phyloP scores from a whole-genome alignment of 2,797 vertebrate species.

The Limosa lapponica region DNA sequence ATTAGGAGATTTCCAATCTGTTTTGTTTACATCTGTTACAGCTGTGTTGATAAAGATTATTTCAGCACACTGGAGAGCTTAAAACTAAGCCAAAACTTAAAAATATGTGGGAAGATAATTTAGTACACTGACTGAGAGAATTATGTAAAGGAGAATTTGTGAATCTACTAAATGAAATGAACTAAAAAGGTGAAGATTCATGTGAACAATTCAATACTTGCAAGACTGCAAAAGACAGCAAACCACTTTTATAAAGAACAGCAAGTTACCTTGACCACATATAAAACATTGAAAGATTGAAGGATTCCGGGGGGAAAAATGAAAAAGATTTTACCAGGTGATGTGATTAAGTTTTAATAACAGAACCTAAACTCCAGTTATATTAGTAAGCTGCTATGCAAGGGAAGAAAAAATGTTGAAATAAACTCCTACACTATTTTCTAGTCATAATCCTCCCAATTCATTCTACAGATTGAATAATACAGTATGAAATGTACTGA shows the following conservation, averaged over 20 bases:
- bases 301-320: background rate
- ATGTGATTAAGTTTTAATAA: background rate
- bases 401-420: background rate
- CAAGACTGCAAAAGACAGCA: background rate
- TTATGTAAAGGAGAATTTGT: background rate
- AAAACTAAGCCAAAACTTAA: background rate
- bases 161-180: background rate
- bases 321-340: fast-evolving
- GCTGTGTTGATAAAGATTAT: background rate
- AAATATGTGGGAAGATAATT: background rate
- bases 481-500: background rate
- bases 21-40: background rate
- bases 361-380: background rate
- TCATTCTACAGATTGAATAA: background rate
- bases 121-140: background rate
- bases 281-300: background rate
- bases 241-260: background rate
- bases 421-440: background rate
- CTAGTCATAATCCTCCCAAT: background rate
- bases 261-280: background rate
- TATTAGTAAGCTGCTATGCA: background rate
- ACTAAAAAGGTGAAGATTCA: background rate
- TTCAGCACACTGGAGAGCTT: background rate
- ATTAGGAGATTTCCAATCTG: background rate
- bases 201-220: background rate